Percentiles rank a stretch among this genome's conserved stretches.
phyloP scores from a whole-genome alignment of 2,888 invertebrate species.

The Desoria tigrina region DNA sequence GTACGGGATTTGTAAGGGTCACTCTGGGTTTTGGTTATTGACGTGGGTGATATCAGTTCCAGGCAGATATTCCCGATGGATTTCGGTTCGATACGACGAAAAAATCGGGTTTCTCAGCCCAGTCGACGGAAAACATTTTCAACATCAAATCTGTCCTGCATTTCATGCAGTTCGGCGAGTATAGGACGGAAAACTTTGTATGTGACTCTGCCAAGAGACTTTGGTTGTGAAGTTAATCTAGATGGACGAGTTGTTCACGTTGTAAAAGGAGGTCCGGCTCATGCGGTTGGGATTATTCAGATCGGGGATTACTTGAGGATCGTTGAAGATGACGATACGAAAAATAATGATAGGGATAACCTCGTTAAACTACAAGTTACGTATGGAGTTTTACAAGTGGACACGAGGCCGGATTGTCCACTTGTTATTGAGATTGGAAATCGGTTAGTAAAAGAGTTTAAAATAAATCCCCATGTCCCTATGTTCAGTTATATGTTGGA shows the following conservation, averaged over 20 bases:
- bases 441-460: slow-evolving; percentile 34
- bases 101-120: slow-evolving; percentile 18
- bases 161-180: slow-evolving; percentile 42
- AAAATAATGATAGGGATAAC: slow-evolving; percentile 28
- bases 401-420: slow-evolving; percentile 48
- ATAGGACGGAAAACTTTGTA: slow-evolving; percentile 44
- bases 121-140: slow-evolving; percentile 47
- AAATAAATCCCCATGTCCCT: background rate
- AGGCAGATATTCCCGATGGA: slow-evolving; percentile 47
- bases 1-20: no score
- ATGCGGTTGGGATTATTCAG: slow-evolving; percentile 49
- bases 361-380: slow-evolving; percentile 46
- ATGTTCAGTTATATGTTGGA: no score
- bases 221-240: slow-evolving; percentile 33
- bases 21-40: no score
- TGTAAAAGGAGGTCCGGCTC: slow-evolving; percentile 46
- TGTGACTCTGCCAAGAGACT: slow-evolving; percentile 34
- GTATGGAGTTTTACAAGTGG: slow-evolving; percentile 48
- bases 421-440: slow-evolving; percentile 53
- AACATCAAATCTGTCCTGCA: slow-evolving; percentile 50
- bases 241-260: slow-evolving; percentile 45
- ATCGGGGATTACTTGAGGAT: slow-evolving; percentile 49
- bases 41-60: no score
- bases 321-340: slow-evolving; percentile 32
- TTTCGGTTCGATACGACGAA: slow-evolving; percentile 43